Conservation (phyloP, 2,888 invertebrate genomes). For the Electrophaes corylata region DNA sequence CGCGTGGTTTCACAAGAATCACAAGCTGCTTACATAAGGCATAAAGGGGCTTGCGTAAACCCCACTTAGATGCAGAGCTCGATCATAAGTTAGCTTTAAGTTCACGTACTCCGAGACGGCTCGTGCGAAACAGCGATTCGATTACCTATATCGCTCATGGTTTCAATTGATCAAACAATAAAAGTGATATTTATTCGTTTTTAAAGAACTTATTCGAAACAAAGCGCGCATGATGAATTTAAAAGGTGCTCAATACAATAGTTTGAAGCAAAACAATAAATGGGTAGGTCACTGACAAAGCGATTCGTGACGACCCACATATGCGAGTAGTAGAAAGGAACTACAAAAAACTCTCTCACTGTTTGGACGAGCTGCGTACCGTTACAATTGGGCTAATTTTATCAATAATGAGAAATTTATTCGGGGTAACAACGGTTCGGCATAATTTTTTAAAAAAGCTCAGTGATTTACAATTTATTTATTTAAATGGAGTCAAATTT, state of each 20-base stretch:
- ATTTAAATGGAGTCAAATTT: constrained; percentile 35
- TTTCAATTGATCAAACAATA: constrained; percentile 48
- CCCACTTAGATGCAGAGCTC: constrained; percentile 68
- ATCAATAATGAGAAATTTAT: constrained; percentile 42
- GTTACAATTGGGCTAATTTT: constrained; percentile 54
- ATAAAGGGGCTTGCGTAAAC: constrained; percentile 69
- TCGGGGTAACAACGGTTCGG: constrained; percentile 17
- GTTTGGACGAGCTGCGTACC: constrained; percentile 62
- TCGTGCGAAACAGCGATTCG: constrained; percentile 65
- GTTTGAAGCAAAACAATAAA: constrained; percentile 48
- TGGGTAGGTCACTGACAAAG: constrained; percentile 61
- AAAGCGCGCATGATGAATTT: constrained; percentile 25
- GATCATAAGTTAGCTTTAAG: constrained; percentile 70
- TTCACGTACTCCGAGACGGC: constrained; percentile 61
- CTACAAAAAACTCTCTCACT: constrained; percentile 59
- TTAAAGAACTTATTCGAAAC: constrained; percentile 29
- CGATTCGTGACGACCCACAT: constrained; percentile 71
- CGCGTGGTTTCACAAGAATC: constrained; percentile 72
- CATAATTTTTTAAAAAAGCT: constrained; percentile 6
- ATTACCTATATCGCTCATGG: constrained; percentile 49
- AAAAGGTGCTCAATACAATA: constrained; percentile 36
- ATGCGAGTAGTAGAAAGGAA: constrained; percentile 57
- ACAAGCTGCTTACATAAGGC: constrained; percentile 76
- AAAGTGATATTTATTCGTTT: constrained; percentile 37
- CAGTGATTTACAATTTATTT: constrained; percentile 24